Evolutionary conservation across 2,888 invertebrate genomes (phyloP).

Genomic region (Timandra comae): DNA sequence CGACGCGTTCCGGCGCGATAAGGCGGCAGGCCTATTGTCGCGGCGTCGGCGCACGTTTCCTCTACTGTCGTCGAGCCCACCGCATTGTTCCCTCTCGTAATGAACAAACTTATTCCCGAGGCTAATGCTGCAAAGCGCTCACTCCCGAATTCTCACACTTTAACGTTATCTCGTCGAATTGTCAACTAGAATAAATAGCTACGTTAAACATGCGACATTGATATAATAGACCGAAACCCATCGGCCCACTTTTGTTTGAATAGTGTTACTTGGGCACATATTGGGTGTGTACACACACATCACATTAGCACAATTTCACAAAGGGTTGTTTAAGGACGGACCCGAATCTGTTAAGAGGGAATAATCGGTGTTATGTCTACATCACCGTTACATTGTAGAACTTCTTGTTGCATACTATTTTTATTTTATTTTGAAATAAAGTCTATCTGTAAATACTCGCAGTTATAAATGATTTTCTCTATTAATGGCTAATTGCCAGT

Average conservation of each 20-base stretch:
- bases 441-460: no score
- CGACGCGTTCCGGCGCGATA: slow-evolving; percentile 74
- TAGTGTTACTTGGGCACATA: slow-evolving; percentile 50
- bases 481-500: slow-evolving; percentile 1
- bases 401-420: no score
- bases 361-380: slow-evolving; percentile 40
- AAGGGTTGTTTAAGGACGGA: slow-evolving; percentile 59
- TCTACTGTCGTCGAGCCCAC: slow-evolving; percentile 69
- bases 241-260: slow-evolving; percentile 67
- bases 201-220: slow-evolving; percentile 40
- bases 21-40: slow-evolving; percentile 67
- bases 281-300: slow-evolving; percentile 42
- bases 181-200: slow-evolving; percentile 38
- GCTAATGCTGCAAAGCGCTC: slow-evolving; percentile 61
- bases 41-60: slow-evolving; percentile 76
- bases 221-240: slow-evolving; percentile 52
- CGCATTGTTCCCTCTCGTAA: slow-evolving; percentile 67
- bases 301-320: slow-evolving; percentile 53
- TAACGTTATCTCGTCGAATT: slow-evolving; percentile 55
- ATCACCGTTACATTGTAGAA: no score
- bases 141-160: slow-evolving; percentile 60
- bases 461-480: no score
- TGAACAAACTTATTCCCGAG: slow-evolving; percentile 74
- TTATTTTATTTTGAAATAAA: no score
- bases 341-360: slow-evolving; percentile 51